Conservation (phyloP, 2,797 vertebrate genomes). For the Pagetopsis macropterus region DNA sequence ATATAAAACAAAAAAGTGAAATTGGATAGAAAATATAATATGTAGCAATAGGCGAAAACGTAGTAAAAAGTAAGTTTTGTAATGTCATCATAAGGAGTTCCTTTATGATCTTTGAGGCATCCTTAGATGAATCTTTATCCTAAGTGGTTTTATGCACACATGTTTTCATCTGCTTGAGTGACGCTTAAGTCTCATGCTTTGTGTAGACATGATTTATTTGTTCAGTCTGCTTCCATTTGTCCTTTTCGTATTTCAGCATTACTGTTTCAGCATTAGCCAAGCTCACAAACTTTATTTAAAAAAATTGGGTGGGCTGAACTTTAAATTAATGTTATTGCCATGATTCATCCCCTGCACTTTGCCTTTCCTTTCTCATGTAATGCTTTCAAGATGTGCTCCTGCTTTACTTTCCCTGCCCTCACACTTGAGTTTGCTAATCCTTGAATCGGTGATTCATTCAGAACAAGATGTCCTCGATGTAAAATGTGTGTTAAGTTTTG, state of each 20-base stretch:
- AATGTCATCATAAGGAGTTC: too few species aligned
- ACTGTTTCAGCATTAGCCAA: too few species aligned
- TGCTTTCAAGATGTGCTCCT: constrained; percentile 7
- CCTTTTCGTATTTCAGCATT: too few species aligned
- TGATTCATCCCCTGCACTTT: neutral
- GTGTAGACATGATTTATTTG: too few species aligned
- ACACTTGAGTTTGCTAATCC: constrained; percentile 23
- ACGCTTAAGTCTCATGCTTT: neutral
- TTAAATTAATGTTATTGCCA: neutral
- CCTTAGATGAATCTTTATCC: too few species aligned
- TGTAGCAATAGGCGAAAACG: too few species aligned
- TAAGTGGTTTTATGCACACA: neutral
- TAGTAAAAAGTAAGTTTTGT: too few species aligned
- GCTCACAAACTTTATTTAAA: neutral
- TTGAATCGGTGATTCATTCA: constrained; percentile 29
- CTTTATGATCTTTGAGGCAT: too few species aligned
- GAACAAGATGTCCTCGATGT: constrained; percentile 14
- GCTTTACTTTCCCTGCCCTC: constrained; percentile 3
- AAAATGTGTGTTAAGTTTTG: constrained; percentile 26
- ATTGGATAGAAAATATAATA: too few species aligned
- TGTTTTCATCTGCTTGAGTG: neutral
- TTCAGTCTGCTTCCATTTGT: too few species aligned
- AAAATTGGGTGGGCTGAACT: neutral
- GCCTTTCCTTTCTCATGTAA: neutral
- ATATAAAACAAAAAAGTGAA: too few species aligned